phyloP scores from a whole-genome alignment of 2,113 vertebrate species.

The Leptobrachium ailaonicum region DNA sequence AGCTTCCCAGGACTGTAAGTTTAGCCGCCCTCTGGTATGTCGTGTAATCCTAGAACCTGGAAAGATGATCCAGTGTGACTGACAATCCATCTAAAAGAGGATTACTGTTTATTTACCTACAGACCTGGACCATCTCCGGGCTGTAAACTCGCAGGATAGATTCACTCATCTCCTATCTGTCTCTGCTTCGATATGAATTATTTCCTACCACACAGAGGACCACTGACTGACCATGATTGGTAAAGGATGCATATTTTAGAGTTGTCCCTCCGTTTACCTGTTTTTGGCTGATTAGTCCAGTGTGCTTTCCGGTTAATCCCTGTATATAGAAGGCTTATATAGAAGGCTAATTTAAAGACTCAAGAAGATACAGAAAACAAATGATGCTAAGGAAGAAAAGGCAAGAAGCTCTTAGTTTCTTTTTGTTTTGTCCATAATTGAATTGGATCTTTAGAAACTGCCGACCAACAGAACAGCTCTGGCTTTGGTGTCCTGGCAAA shows the following conservation, averaged over 20 bases:
- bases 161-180: no score
- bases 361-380: not conserved
- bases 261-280: not conserved
- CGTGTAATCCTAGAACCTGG: constrained; percentile 19
- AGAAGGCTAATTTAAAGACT: constrained; percentile 31
- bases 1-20: constrained; percentile 32
- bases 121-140: no score
- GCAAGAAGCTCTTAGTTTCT: no score
- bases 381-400: no score
- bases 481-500: not conserved
- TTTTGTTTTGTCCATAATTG: not conserved
- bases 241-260: not conserved
- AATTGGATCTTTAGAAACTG: constrained; percentile 6
- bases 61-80: constrained; percentile 22
- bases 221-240: constrained; percentile 6
- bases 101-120: not conserved
- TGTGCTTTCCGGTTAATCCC: constrained; percentile 7
- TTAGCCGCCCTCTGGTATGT: constrained; percentile 11
- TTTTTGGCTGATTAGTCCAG: constrained; percentile 1
- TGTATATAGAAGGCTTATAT: constrained; percentile 23
- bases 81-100: not conserved
- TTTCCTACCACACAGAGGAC: not conserved
- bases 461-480: not conserved
- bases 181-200: no score
- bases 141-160: not conserved